phyloP scores from a whole-genome alignment of 2,113 vertebrate species.

The Phrynosoma platyrhinos region DNA sequence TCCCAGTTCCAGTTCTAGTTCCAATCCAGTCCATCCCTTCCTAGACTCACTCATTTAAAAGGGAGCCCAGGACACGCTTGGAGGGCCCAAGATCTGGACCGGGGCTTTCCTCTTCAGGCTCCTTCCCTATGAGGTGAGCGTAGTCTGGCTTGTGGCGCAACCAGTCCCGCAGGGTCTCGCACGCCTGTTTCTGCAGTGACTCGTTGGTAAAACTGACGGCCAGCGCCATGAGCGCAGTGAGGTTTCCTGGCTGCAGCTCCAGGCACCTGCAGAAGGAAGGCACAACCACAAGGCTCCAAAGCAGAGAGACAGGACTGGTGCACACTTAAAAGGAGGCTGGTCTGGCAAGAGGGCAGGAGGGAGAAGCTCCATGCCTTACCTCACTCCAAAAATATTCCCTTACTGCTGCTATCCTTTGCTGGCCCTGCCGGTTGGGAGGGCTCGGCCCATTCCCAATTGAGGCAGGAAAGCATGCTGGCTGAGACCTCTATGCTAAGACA shows the following conservation, averaged over 20 bases:
- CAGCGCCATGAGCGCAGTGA: constrained; percentile 93
- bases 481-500: background rate
- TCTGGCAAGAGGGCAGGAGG: too few species aligned
- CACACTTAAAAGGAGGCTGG: too few species aligned
- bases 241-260: constrained; percentile 94
- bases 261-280: constrained; percentile 84
- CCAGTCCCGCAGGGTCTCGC: constrained; percentile 95
- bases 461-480: background rate
- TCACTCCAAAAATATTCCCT: background rate
- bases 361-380: too few species aligned
- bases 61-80: constrained; percentile 86
- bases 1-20: background rate
- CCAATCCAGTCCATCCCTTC: background rate
- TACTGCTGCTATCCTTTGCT: background rate
- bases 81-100: constrained; percentile 76
- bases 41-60: constrained; percentile 92
- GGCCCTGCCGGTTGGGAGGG: background rate
- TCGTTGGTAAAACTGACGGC: constrained; percentile 98
- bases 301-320: background rate
- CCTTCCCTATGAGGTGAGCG: constrained; percentile 80
- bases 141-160: constrained; percentile 90
- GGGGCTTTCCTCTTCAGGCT: constrained; percentile 44
- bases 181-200: constrained; percentile 96
- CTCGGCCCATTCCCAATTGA: background rate
- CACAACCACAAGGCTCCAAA: background rate